These are phyloP conservation scores for Cerceris ruficornis DNA, from an alignment of 2,888 invertebrate genomes.

Conservation along the genomic window DNA sequence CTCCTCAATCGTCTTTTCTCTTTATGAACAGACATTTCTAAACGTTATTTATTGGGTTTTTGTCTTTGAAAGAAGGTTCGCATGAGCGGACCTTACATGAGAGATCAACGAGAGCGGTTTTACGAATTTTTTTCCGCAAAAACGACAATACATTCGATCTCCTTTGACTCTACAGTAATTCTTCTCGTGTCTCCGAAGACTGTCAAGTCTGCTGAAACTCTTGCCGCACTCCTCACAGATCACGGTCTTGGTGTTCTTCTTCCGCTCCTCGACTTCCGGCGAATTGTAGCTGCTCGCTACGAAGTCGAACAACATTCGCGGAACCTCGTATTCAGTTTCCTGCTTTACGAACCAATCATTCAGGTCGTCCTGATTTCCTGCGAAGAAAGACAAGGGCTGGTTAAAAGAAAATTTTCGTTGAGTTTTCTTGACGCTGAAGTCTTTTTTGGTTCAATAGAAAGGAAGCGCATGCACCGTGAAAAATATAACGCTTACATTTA, in stretches of 20 bases:
- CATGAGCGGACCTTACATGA: constrained; percentile 55
- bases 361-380: constrained; percentile 51
- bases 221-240: constrained; percentile 69
- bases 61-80: constrained; percentile 17
- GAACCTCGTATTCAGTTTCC: constrained; percentile 45
- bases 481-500: not conserved
- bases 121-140: constrained; percentile 53
- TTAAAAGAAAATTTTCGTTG: constrained; percentile 15
- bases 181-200: constrained; percentile 74
- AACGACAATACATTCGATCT: constrained; percentile 40
- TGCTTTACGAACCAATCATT: constrained; percentile 51
- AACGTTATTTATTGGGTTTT: not conserved
- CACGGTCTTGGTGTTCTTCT: constrained; percentile 49
- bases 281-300: constrained; percentile 50
- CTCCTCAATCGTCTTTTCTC: not conserved
- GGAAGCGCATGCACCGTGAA: constrained; percentile 32
- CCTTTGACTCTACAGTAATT: constrained; percentile 70
- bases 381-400: constrained; percentile 50
- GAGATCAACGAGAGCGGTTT: constrained; percentile 40
- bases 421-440: not conserved
- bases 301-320: constrained; percentile 55
- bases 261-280: constrained; percentile 34
- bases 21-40: not conserved
- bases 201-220: constrained; percentile 73
- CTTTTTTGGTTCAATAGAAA: not conserved